Evolutionary conservation across 2,797 vertebrate genomes (phyloP), one percentile per base, ranked within the genome.

Genomic region (Eulemur rubriventer): DNA sequence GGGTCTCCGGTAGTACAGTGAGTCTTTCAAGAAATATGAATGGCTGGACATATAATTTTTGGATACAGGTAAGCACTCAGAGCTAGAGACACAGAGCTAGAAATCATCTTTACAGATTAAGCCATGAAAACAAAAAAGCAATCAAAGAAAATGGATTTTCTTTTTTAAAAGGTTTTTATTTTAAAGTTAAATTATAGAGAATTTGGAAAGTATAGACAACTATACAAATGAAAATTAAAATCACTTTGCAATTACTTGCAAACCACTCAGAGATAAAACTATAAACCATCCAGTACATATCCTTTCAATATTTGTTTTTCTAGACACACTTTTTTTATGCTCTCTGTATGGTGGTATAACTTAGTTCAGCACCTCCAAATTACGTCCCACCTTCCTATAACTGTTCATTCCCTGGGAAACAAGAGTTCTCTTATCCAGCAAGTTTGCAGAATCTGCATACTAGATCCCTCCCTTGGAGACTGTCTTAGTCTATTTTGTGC

Each of bases 181-280:
- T 90, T 67, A 88, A 91, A 95, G 79, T 94, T 28, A 93, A 82
- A 83, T 26, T 86, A 20, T 35, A 57, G 57, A n/a, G 80, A 96
- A 76, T 89, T 63, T 55, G 35, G 69, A 89, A 96, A 86, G 52
- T 43, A 63, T 9, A 65, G 24, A 72, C 61, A 85, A 67, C 16
- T 22, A 59, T 33, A 41, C 17, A 89, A 20, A 61, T 67, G 76
- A 95, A 94, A 93, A n/a, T 76, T 65, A 57, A 82, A 95, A 65
- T n/a, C 55, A 11, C 26, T 7, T 83, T 89, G n/a, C 6, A 89
- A 94, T 63, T 24, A 57, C 13, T 52, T 57, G 55, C 55, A 57
- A 57, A 79, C 28, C 6, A 91, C 10, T 35, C 26, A 84, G 78
- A 93, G 30, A 88, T 38, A 59, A 84, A 59, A 65, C 35, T 50